Evolutionary conservation across 2,797 vertebrate species (phyloP), one percentile per base, ranked within the genome.

Genomic region (Philypnodon macrostomus): DNA sequence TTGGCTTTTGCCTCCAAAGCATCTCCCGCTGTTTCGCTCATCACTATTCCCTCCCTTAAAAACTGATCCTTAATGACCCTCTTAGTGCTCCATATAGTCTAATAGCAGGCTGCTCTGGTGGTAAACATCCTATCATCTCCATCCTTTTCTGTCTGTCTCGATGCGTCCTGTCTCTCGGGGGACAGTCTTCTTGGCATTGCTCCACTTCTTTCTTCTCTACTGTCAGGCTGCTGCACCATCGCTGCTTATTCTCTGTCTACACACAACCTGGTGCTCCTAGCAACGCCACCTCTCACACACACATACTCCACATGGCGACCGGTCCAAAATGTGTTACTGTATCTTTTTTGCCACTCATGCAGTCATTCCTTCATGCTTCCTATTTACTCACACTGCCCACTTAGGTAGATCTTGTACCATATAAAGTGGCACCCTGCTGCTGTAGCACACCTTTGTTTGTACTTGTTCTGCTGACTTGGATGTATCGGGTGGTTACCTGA

Each of bases 171-270:
- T 58, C 83, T 85, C 84, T 84, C 83, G 53, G 58, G 86, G 84
- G 86, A 87, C 26, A 85, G 80, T 87, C 81, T 82, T 87, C 75
- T 86, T 89, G 86, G 87, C 85, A 85, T 84, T 85, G 80, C 83
- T 89, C 87, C 85, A 86, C 80, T 87, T 80, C 84, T 86, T 88
- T 88, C 82, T 86, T 87, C 84, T 80, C 69, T 66, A 78, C 65
- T 79, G 80, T 78, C 82, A 81, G 85, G 71, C 81, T 82, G 80
- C 78, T 79, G 79, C 82, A 58, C 65, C 82, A 44, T 44, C 23
- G 51, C 56, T 46, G 73, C 77, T 73, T 75, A 71, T 79, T 46
- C 66, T 76, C 72, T 81, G 78, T 83, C 78, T 81, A 70, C 80
- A 70, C 78, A 67, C 84, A 87, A 89, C 83, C 84, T 87, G 85